Conservation (phyloP, 1,140 invertebrate genomes). For the Lerema accius region DNA sequence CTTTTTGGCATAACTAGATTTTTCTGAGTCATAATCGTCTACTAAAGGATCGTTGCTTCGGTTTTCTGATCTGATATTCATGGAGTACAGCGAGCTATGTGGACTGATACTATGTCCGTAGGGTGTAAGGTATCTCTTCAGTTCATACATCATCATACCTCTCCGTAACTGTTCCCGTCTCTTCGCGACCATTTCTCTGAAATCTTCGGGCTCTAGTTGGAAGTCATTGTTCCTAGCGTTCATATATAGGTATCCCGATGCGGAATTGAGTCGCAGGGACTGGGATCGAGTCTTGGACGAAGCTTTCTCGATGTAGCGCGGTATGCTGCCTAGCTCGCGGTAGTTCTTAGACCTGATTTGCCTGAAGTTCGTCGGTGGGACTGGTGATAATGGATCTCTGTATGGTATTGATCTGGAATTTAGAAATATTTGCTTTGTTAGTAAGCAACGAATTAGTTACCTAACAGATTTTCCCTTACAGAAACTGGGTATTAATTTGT, state of each 20-base stretch:
- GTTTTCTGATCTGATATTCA: slow-evolving; percentile 70
- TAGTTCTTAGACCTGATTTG: slow-evolving; percentile 64
- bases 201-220: slow-evolving; percentile 76
- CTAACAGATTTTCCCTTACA: too few relatives aligned
- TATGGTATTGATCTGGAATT: slow-evolving; percentile 73
- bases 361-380: slow-evolving; percentile 71
- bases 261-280: slow-evolving; percentile 74
- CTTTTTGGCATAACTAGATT: slow-evolving; percentile 75
- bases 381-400: slow-evolving; percentile 75
- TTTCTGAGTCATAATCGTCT: slow-evolving; percentile 78
- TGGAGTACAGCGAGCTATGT: slow-evolving; percentile 72
- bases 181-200: slow-evolving; percentile 75
- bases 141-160: slow-evolving; percentile 67
- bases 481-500: too few relatives aligned
- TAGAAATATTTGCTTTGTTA: neutral
- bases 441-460: neutral
- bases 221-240: slow-evolving; percentile 79
- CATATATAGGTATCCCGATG: slow-evolving; percentile 80
- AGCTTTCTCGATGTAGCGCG: slow-evolving; percentile 76
- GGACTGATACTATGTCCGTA: slow-evolving; percentile 61
- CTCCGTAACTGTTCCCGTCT: slow-evolving; percentile 69
- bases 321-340: slow-evolving; percentile 61
- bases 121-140: slow-evolving; percentile 52
- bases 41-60: slow-evolving; percentile 77
- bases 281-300: slow-evolving; percentile 71